These are phyloP conservation scores for Plagodis dolabraria DNA, from an alignment of 2,888 invertebrate genomes.

Conservation along the genomic window DNA sequence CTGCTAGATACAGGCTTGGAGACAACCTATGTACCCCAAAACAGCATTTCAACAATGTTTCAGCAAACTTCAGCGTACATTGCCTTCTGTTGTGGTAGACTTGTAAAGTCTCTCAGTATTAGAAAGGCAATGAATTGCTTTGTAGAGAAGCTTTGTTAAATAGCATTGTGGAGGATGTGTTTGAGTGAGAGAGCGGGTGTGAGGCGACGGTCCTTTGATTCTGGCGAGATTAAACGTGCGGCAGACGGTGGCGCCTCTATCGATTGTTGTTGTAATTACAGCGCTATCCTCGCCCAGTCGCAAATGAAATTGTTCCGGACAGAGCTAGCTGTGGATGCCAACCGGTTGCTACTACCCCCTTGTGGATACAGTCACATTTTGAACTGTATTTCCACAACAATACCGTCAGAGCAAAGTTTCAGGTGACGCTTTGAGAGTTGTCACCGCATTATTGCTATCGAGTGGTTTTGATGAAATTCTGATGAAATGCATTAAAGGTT, in stretches of 20 bases:
- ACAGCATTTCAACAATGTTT: conserved; percentile 57
- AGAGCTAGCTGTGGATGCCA: conserved; percentile 78
- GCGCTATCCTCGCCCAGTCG: conserved; percentile 83
- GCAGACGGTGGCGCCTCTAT: conserved; percentile 85
- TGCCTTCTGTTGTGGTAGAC: conserved; percentile 36
- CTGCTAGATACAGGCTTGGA: conserved; percentile 76
- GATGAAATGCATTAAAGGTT: conserved; percentile 54
- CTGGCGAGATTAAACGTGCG: conserved; percentile 84
- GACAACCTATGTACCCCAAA: conserved; percentile 70
- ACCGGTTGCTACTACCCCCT: conserved; percentile 68
- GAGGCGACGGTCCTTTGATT: conserved; percentile 83
- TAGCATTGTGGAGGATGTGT: conserved; percentile 49
- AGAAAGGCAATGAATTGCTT: conserved; percentile 49
- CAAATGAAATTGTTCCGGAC: conserved; percentile 85
- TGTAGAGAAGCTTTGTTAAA: conserved; percentile 16
- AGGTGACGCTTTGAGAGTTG: conserved; percentile 31
- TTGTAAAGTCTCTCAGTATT: neutral
- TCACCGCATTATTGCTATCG: conserved; percentile 56
- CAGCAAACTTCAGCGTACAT: conserved; percentile 43
- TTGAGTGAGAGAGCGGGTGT: conserved; percentile 67
- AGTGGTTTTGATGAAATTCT: conserved; percentile 60
- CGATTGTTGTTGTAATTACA: conserved; percentile 86
- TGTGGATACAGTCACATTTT: conserved; percentile 52
- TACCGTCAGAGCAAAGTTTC: conserved; percentile 34
- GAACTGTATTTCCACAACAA: conserved; percentile 54